These are phyloP conservation scores for Dasypogon diadema DNA, from an alignment of 2,888 invertebrate species.

Conservation along the genomic window DNA sequence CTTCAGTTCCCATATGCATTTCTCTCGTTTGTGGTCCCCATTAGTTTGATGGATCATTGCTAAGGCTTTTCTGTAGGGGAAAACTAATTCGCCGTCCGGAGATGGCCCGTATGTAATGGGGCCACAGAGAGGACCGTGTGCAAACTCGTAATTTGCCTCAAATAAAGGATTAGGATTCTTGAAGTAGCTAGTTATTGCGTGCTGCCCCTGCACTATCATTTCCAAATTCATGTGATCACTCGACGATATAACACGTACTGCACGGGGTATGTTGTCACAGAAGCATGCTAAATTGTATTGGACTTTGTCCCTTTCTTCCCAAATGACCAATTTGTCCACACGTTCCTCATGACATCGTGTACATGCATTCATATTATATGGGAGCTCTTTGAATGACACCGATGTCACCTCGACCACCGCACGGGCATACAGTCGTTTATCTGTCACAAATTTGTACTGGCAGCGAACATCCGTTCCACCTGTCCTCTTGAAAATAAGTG, in stretches of 20 bases:
- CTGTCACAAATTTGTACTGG: constrained; percentile 86
- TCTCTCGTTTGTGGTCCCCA: constrained; percentile 77
- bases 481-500: constrained; percentile 85
- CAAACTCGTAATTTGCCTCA: constrained; percentile 89
- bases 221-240: constrained; percentile 86
- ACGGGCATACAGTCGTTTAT: constrained; percentile 83
- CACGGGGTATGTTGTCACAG: constrained; percentile 75
- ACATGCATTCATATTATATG: constrained; percentile 83
- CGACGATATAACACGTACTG: constrained; percentile 79
- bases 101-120: constrained; percentile 83
- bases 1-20: constrained; percentile 85
- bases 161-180: constrained; percentile 87
- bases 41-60: constrained; percentile 70
- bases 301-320: constrained; percentile 79
- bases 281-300: constrained; percentile 80
- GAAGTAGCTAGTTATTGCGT: constrained; percentile 89
- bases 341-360: constrained; percentile 89
- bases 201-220: constrained; percentile 85
- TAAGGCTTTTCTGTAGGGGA: constrained; percentile 86
- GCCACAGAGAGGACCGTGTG: constrained; percentile 89
- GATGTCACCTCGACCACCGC: constrained; percentile 81
- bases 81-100: constrained; percentile 88
- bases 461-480: constrained; percentile 83
- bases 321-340: constrained; percentile 84
- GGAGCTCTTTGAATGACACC: constrained; percentile 87